Evolutionary conservation across 2,888 invertebrate genomes (phyloP), one percentile per base, ranked within the genome.

Genomic region (Drosophila neotestacea): DNA sequence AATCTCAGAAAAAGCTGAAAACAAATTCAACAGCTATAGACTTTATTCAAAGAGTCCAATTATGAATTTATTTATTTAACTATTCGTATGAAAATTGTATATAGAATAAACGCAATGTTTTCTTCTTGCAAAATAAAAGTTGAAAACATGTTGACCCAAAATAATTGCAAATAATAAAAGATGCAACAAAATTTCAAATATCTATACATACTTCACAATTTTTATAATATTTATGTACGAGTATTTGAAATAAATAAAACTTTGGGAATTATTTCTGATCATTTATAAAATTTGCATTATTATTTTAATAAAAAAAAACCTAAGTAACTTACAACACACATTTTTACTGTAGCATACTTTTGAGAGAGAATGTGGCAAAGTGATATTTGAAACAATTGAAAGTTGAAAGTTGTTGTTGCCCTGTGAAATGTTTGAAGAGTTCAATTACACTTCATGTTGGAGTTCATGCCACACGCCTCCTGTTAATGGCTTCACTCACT

Each of bases 401-500:
- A 64, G 55, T 68, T 63, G 73, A 68, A 67, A 64, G 55, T 73
- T 73, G 42, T 42, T 54, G 54, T 32, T 36, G 41, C 16, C 9
- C 22, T 42, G 62, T 58, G 61, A 65, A 75, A 70, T 77, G 59
- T 56, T 52, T 56, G 55, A 36, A 54, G 66, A 67, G 73, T 72
- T 77, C 63, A 75, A 67, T 75, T 77, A 72, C 71, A 67, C 58
- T 59, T 55, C 27, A 51, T 39, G 44, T 55, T 55, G 13, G 32
- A 48, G 48, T 39, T 13, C 27, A 38, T 51, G 61, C 63, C 61
- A 75, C 70, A 81, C 67, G 68, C 68, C 70, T 54, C 58, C 70
- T 77, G 70, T 77, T 81, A 81, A 81, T 81, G 78, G 74, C 65
- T 77, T 63, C 34, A 75, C 70, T 60, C 62, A 27, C 34, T n/a